Percentiles rank a stretch among this genome's conserved stretches.
phyloP scores from a whole-genome alignment of 1,140 invertebrate species.

The Frieseomelitta varia region DNA sequence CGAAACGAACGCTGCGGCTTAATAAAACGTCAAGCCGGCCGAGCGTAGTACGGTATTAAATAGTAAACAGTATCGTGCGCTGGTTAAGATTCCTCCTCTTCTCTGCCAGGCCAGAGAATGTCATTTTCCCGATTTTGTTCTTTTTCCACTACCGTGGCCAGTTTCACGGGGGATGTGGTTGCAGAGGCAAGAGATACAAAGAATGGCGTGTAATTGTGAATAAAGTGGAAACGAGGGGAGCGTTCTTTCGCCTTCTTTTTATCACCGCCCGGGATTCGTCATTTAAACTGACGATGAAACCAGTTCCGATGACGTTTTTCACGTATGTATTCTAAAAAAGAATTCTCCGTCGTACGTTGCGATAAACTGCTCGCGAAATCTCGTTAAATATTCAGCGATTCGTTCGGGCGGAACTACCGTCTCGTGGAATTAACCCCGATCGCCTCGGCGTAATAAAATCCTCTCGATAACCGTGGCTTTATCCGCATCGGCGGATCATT shows the following conservation, averaged over 20 bases:
- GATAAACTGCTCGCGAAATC: background rate
- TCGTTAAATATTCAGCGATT: background rate
- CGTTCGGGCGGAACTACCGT: background rate
- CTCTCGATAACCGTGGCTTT: background rate
- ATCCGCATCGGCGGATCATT: background rate
- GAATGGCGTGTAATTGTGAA: background rate
- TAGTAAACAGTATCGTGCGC: background rate
- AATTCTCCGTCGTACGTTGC: background rate
- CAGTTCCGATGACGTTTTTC: background rate
- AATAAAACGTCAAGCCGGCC: conserved; percentile 14
- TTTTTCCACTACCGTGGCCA: background rate
- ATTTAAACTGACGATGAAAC: no score
- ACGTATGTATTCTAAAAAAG: background rate
- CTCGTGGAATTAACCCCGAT: background rate
- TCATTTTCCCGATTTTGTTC: background rate
- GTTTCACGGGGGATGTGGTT: background rate
- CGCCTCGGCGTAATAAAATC: background rate
- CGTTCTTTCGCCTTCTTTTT: background rate
- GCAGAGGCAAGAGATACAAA: background rate
- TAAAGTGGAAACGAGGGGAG: background rate
- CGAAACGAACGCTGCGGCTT: conserved; percentile 5
- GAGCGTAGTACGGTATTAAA: background rate
- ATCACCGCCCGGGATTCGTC: background rate
- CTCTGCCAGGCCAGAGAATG: background rate
- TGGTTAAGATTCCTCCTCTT: background rate